Conservation (phyloP, 2,113 vertebrate species). For the Camelus dromedarius region DNA sequence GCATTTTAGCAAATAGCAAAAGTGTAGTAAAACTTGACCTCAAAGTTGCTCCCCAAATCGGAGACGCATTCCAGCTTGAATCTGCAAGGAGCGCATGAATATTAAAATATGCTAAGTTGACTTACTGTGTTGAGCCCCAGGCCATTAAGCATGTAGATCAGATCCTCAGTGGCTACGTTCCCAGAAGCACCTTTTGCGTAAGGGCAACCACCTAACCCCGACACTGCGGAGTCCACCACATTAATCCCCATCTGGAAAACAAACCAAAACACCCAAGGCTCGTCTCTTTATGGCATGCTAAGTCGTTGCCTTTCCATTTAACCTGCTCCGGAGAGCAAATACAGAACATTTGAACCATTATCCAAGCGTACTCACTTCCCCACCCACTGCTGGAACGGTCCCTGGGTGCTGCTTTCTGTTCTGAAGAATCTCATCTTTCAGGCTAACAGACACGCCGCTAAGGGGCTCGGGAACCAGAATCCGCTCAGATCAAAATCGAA, state of each 20-base stretch:
- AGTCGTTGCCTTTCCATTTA: constrained; percentile 6
- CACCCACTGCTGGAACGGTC: not conserved
- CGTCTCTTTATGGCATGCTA: not conserved
- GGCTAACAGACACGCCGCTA: not conserved
- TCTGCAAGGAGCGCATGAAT: not conserved
- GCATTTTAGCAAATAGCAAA: constrained; percentile 55
- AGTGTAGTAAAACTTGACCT: constrained; percentile 60
- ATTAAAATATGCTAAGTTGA: constrained; percentile 72
- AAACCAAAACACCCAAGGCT: constrained; percentile 71
- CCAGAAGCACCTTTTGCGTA: constrained; percentile 96
- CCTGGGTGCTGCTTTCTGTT: not conserved
- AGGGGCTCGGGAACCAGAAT: not conserved
- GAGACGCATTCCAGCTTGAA: constrained; percentile 18
- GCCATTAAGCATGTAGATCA: constrained; percentile 96
- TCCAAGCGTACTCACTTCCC: not conserved
- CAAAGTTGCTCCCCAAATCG: constrained; percentile 43
- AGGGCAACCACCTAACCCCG: constrained; percentile 96
- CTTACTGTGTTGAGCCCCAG: constrained; percentile 96
- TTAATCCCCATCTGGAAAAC: constrained; percentile 95
- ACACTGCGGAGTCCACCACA: constrained; percentile 95
- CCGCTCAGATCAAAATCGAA: not conserved
- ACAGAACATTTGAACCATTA: not conserved
- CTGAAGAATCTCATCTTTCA: not conserved
- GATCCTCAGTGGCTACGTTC: constrained; percentile 97
- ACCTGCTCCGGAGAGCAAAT: constrained; percentile 3